Evolutionary conservation across 1,140 invertebrate species (phyloP).

Genomic region (Drosophila obscura): DNA sequence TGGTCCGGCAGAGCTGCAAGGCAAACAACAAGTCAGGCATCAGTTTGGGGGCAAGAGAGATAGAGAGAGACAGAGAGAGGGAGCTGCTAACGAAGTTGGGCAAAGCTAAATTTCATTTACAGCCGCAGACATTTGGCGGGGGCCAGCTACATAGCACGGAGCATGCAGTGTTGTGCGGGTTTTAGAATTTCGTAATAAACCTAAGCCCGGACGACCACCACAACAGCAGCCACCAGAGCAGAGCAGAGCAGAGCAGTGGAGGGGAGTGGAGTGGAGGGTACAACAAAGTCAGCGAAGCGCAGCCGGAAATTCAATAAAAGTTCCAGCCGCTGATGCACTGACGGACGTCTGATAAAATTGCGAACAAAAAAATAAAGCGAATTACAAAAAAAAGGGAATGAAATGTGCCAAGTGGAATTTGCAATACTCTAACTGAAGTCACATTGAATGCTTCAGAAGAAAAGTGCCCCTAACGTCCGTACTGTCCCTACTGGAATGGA

Average conservation of each 20-base stretch:
- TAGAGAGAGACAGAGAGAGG: too few relatives aligned
- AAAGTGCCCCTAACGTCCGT: too few relatives aligned
- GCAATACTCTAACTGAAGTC: conserved; percentile 37
- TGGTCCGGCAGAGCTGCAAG: conserved; percentile 87
- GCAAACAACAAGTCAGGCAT: conserved; percentile 13
- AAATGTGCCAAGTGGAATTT: conserved; percentile 8
- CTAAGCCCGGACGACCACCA: conserved; percentile 34
- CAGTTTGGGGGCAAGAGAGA: conserved; percentile 9
- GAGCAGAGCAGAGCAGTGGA: background rate
- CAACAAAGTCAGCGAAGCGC: conserved; percentile 52
- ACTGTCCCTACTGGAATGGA: too few relatives aligned
- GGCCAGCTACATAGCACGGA: background rate
- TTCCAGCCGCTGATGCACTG: conserved; percentile 77
- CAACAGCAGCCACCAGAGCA: conserved; percentile 15
- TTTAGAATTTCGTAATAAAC: conserved; percentile 64
- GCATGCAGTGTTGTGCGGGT: conserved; percentile 2
- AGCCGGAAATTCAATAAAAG: conserved; percentile 81
- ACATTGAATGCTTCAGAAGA: too few relatives aligned
- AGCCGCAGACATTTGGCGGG: conserved; percentile 43
- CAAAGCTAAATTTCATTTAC: conserved; percentile 69
- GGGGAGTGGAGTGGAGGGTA: too few relatives aligned
- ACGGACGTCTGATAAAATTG: conserved; percentile 66
- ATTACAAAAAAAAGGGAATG: conserved; percentile 33
- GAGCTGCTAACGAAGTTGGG: conserved; percentile 29
- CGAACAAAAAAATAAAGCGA: conserved; percentile 28